Evolutionary conservation across 92 coral and sea anemone genomes (phyloP).

Genomic region (Diadumene lineata): DNA sequence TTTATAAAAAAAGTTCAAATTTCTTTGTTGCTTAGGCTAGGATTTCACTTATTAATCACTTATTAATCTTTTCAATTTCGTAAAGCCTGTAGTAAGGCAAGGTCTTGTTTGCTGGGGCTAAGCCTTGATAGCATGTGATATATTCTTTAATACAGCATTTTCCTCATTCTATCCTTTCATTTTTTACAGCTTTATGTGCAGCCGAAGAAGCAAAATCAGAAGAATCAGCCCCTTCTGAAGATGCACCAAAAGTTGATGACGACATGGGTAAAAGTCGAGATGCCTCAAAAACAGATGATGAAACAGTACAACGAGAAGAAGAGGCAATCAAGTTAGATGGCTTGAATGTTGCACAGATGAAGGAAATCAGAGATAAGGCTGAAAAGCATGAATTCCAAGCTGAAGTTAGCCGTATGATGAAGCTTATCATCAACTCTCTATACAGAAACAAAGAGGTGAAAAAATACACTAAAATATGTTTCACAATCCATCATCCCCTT

Average conservation of each 20-base stretch:
- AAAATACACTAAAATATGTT: no score
- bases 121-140: no score
- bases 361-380: slow-evolving; percentile 93
- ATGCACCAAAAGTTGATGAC: slow-evolving; percentile 91
- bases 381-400: slow-evolving; percentile 96
- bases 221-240: slow-evolving; percentile 61
- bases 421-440: slow-evolving; percentile 93
- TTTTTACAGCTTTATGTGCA: slow-evolving; percentile 58
- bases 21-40: no score
- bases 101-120: no score
- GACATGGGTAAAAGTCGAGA: slow-evolving; percentile 97
- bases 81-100: no score
- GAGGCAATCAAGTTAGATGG: slow-evolving; percentile 98
- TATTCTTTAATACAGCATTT: not conserved
- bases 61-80: no score
- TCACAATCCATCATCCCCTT: no score
- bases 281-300: slow-evolving; percentile 96
- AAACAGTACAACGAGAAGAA: slow-evolving; percentile 91
- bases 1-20: no score
- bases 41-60: no score
- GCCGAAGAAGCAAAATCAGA: slow-evolving; percentile 87
- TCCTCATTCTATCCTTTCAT: not conserved
- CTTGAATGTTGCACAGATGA: slow-evolving; percentile 97
- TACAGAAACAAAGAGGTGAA: slow-evolving; percentile 98
- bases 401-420: slow-evolving; percentile 99